Base-by-base conservation (phyloP, 2,888 invertebrate genomes). In the Spatulosminthurus flaviceps region DNA sequence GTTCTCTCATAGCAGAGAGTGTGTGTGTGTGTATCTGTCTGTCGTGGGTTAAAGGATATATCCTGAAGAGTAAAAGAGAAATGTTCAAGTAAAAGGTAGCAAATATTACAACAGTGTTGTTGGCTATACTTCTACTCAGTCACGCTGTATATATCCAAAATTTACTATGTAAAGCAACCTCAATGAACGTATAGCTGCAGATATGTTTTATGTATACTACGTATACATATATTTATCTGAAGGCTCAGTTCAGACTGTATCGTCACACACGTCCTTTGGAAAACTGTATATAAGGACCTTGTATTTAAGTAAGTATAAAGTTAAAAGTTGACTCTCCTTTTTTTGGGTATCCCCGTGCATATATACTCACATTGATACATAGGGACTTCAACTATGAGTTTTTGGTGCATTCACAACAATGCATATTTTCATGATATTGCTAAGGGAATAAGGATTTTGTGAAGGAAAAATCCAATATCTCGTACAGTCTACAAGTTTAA, bases 381-480 rank as follows among this genome's bases (percentile, higher is more conserved):
- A 64, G 64, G 11, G 24, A 22, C 51, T 51, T 9, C 7, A 64
- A 19, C 26, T 64, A 26, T 9, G 24, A 21, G 64, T 64, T 22
- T 22, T 64, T 24, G 64, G 64, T 26, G 60, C 16, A 60, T 2
- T 19, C 60, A 26, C 11, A 64, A 26, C 22, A 11, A 64, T 64
- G 64, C 64, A 64, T 64, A 64, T 64, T 11, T 24, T 64, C 19
- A 64, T 22, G 64, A 64, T 64, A 64, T 64, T 64, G 64, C 64
- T 64, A 19, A 26, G 64, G 64, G 64, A 64, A 26, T 64, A 64
- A 64, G 64, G 64, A 64, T 64, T 64, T 51, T 64, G 24, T 64
- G n/a, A 64, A 64, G 64, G 64, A 64, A 64, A 64, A 64, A 64
- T 64, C 64, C 64, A 64, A 64, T 64, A 64, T 64, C 64, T 64